Evolutionary conservation across 2,113 vertebrate genomes (phyloP), one percentile per base, ranked within the genome.

Genomic region (Oenanthe melanoleuca): DNA sequence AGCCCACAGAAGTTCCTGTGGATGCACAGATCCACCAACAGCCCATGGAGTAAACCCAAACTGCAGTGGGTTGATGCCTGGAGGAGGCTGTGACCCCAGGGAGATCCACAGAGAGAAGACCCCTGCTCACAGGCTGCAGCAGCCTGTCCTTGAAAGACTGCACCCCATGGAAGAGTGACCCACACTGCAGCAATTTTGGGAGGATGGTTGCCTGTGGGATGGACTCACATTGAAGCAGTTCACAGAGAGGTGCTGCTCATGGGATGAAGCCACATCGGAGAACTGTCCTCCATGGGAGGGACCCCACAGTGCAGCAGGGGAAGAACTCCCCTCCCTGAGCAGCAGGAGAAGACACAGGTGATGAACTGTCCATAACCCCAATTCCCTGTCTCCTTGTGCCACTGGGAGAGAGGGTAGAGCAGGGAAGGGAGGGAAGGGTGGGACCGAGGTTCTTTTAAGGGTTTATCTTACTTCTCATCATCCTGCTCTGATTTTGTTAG

Each of bases 151-250:
- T n/a, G 42, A 18, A 65, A 25, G 50, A 65, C 20, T 57, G 20
- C 5, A 34, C 6, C 7, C 20, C 0, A 0, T 17, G 10, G 34
- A 74, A 49, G 60, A 57, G 24, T 8, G 31, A 13, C 31, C 37
- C 61, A 31, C 0, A 1, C 31, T 0, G 0, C 44, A 59, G 44
- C 11, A 75, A 4, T 67, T 67, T 50, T 31, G 53, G 44, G 21
- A 50, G 31, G 31, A 31, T 24, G 11, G 37, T 5, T 57, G 24
- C 42, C 29, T 12, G 8, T 31, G 61, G 60, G 42, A 42, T 11
- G 61, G 37, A 31, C 31, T 52, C 56, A 23, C 1, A 0, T 19
- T 49, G 60, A 10, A 42, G 42, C 24, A 50, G 25, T 8, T 66
- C 14, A 8, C 34, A 31, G 61, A 12, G 34, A 75, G 16, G 52